Conservation (phyloP, 2,797 vertebrate genomes). For the Sternarchorhynchus goeldii region DNA sequence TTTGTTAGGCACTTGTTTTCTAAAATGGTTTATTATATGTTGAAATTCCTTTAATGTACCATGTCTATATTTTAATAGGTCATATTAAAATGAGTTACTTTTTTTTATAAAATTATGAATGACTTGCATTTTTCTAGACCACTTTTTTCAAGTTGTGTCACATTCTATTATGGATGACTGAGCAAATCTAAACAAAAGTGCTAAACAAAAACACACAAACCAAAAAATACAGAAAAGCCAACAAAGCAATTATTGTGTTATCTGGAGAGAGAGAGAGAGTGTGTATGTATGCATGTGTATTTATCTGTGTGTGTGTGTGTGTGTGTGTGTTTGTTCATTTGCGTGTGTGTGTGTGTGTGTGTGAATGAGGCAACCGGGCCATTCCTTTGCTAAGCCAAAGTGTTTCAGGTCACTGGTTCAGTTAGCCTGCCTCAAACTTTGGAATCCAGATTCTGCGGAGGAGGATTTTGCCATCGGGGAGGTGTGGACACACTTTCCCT, state of each 20-base stretch:
- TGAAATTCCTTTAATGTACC: too few relatives aligned
- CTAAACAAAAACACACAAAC: neutral
- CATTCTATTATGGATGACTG: neutral
- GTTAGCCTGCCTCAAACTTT: conserved; percentile 54
- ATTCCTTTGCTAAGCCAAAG: conserved; percentile 40
- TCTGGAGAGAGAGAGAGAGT: too few relatives aligned
- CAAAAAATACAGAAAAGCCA: neutral
- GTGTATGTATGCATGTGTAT: too few relatives aligned
- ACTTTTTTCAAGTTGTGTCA: neutral
- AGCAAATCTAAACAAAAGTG: neutral
- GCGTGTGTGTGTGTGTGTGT: conserved; percentile 2
- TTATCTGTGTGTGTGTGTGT: too few relatives aligned
- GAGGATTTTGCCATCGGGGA: conserved; percentile 35
- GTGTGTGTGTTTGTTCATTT: too few relatives aligned
- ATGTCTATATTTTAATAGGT: too few relatives aligned
- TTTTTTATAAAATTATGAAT: too few relatives aligned
- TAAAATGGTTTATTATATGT: too few relatives aligned
- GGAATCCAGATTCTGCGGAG: conserved; percentile 51
- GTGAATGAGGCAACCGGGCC: conserved; percentile 27
- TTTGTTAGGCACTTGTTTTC: too few relatives aligned
- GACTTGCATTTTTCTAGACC: too few relatives aligned
- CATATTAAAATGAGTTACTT: too few relatives aligned
- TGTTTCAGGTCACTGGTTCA: conserved; percentile 55
- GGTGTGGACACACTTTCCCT: conserved; percentile 20
- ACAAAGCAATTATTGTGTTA: too few relatives aligned